A percentile compares a stretch with the other conserved stretches of the same genome.
These are phyloP conservation scores for Marisa cornuarietis DNA, from an alignment of 1,140 invertebrate species.

Conservation along the genomic window DNA sequence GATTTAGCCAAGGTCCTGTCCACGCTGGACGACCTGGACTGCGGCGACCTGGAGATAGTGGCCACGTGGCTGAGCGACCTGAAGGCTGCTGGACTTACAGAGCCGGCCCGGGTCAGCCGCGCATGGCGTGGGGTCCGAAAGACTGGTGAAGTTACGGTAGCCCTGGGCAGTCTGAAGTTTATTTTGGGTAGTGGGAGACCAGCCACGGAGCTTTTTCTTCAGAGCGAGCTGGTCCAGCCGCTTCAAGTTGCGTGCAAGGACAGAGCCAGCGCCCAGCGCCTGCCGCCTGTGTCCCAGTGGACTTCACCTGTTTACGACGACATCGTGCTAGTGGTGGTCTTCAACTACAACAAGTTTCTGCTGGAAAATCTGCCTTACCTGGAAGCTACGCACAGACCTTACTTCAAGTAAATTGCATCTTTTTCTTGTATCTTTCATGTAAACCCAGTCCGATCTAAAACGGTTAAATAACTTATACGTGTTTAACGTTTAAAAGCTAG, in stretches of 20 bases:
- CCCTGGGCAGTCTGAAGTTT: slow-evolving; percentile 1
- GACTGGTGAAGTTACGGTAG: slow-evolving; percentile 6
- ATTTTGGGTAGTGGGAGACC: background rate
- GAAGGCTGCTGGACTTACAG: background rate
- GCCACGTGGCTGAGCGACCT: background rate
- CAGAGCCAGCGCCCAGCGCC: background rate
- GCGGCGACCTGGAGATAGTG: background rate
- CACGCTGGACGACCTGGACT: background rate
- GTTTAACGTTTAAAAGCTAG: too few relatives aligned
- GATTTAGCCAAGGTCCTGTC: background rate
- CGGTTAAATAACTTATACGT: too few relatives aligned
- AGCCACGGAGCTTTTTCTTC: background rate
- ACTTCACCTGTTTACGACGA: background rate
- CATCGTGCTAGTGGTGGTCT: slow-evolving; percentile 11
- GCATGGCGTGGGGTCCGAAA: slow-evolving; percentile 12
- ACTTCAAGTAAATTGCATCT: slow-evolving; percentile 13
- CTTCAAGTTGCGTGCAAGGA: background rate
- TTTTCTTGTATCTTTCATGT: too few relatives aligned
- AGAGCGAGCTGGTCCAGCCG: background rate
- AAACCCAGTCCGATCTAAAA: too few relatives aligned
- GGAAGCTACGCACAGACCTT: slow-evolving; percentile 15
- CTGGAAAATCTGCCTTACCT: slow-evolving; percentile 10
- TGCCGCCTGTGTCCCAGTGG: slow-evolving; percentile 8
- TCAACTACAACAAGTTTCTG: slow-evolving; percentile 22
- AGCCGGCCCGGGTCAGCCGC: background rate